Evolutionary conservation across 2,797 vertebrate genomes (phyloP).

Genomic region (Myripristis murdjan): DNA sequence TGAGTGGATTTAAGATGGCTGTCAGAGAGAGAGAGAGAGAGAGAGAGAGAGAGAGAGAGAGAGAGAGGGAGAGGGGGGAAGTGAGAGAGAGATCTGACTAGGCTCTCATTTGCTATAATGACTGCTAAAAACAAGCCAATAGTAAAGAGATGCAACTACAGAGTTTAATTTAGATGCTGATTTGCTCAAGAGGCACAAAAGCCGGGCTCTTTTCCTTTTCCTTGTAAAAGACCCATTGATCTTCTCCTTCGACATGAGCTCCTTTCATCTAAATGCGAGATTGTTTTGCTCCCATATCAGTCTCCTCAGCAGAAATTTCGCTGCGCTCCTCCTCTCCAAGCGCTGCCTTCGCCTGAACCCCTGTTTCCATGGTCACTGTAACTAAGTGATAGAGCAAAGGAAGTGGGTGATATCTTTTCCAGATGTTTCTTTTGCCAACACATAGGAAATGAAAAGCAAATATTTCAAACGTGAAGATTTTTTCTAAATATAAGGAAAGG

Average conservation of each 20-base stretch:
- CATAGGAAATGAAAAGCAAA: slow-evolving; percentile 68
- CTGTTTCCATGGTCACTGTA: slow-evolving; percentile 71
- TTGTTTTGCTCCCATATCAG: slow-evolving; percentile 31
- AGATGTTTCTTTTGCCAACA: slow-evolving; percentile 61
- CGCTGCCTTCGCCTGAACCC: slow-evolving; percentile 37
- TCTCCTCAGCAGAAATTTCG: slow-evolving; percentile 34
- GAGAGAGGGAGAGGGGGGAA: slow-evolving; percentile 14
- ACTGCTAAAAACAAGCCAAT: slow-evolving; percentile 31
- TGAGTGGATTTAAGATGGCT: slow-evolving; percentile 78
- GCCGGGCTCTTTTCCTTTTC: background rate
- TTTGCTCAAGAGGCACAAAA: slow-evolving; percentile 14
- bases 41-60: slow-evolving; percentile 15
- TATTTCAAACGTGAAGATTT: slow-evolving; percentile 54
- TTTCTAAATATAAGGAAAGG: slow-evolving; percentile 38
- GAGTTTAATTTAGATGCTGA: slow-evolving; percentile 17
- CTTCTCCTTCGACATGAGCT: background rate
- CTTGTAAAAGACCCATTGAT: background rate
- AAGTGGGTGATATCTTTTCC: slow-evolving; percentile 61
- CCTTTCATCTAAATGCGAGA: slow-evolving; percentile 30
- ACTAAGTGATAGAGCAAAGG: slow-evolving; percentile 66
- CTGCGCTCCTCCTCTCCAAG: slow-evolving; percentile 41
- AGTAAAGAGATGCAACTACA: slow-evolving; percentile 22
- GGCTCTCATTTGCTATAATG: slow-evolving; percentile 39
- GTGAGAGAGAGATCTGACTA: slow-evolving; percentile 50
- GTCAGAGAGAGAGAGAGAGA: slow-evolving; percentile 51